phyloP scores from a whole-genome alignment of 2,888 invertebrate genomes.

The Hololepta plana region DNA sequence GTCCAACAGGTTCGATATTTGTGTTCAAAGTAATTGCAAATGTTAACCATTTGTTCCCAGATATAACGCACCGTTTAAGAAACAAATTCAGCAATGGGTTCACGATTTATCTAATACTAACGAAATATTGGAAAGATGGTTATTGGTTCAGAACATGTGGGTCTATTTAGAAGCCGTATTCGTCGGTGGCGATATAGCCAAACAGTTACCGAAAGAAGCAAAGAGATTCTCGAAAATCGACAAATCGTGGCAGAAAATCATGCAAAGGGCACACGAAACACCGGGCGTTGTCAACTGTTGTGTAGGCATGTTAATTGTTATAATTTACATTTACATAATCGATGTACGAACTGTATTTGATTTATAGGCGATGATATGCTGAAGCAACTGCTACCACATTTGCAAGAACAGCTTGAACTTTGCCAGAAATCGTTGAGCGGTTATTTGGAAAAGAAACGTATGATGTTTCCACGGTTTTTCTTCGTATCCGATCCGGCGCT shows the following conservation, averaged over 20 bases:
- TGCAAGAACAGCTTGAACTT: slow-evolving; percentile 89
- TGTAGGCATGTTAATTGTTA: slow-evolving; percentile 35
- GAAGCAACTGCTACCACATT: slow-evolving; percentile 77
- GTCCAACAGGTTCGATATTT: slow-evolving; percentile 74
- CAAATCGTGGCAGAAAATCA: slow-evolving; percentile 96
- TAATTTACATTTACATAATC: background rate
- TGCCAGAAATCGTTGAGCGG: slow-evolving; percentile 96
- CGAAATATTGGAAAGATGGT: slow-evolving; percentile 90
- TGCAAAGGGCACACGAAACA: slow-evolving; percentile 92
- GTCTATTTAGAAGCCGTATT: slow-evolving; percentile 95
- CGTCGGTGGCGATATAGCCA: slow-evolving; percentile 97
- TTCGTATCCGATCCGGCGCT: slow-evolving; percentile 88
- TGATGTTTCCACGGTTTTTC: slow-evolving; percentile 87
- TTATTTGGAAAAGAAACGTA: slow-evolving; percentile 77
- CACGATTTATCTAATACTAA: slow-evolving; percentile 88
- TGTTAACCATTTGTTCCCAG: slow-evolving; percentile 31
- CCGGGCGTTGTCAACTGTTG: slow-evolving; percentile 92
- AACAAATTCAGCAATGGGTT: slow-evolving; percentile 93
- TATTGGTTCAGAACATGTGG: slow-evolving; percentile 96
- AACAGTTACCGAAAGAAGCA: slow-evolving; percentile 87
- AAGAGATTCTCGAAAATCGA: slow-evolving; percentile 92
- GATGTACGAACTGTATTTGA: no score
- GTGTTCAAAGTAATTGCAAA: background rate
- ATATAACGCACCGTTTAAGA: slow-evolving; percentile 91
- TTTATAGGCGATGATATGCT: slow-evolving; percentile 64